These are phyloP conservation scores for Hypomecis atomaria DNA, from an alignment of 2,888 invertebrate species.

Conservation along the genomic window DNA sequence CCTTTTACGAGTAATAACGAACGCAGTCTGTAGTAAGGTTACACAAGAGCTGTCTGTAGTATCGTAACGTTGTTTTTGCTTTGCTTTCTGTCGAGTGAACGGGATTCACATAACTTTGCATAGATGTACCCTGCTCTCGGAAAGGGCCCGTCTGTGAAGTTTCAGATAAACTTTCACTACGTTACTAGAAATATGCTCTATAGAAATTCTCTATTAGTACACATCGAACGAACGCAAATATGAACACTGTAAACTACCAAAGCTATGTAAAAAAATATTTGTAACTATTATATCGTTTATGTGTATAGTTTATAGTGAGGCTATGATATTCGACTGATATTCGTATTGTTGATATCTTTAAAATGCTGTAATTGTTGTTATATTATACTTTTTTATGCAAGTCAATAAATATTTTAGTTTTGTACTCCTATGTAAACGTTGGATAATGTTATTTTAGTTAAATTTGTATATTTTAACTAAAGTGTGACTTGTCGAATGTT, in stretches of 20 bases:
- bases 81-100: too few species aligned
- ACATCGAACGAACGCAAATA: constrained; percentile 16
- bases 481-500: not conserved
- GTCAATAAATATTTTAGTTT: constrained; percentile 26
- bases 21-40: too few species aligned
- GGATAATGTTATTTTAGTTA: constrained; percentile 2
- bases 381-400: constrained; percentile 26
- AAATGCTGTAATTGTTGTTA: constrained; percentile 30
- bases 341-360: constrained; percentile 43
- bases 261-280: constrained; percentile 54
- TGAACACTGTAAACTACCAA: constrained; percentile 55
- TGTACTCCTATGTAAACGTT: not conserved
- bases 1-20: too few species aligned
- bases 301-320: constrained; percentile 51
- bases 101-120: too few species aligned
- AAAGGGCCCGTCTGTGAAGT: too few species aligned
- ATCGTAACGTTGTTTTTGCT: too few species aligned
- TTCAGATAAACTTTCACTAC: too few species aligned
- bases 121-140: too few species aligned
- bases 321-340: constrained; percentile 63
- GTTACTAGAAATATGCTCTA: too few species aligned
- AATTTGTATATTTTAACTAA: not conserved
- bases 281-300: constrained; percentile 37
- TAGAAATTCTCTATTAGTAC: not conserved
- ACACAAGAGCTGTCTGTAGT: too few species aligned